phyloP scores from a whole-genome alignment of 2,888 invertebrate genomes.

The Alloscopus bannaensis region DNA sequence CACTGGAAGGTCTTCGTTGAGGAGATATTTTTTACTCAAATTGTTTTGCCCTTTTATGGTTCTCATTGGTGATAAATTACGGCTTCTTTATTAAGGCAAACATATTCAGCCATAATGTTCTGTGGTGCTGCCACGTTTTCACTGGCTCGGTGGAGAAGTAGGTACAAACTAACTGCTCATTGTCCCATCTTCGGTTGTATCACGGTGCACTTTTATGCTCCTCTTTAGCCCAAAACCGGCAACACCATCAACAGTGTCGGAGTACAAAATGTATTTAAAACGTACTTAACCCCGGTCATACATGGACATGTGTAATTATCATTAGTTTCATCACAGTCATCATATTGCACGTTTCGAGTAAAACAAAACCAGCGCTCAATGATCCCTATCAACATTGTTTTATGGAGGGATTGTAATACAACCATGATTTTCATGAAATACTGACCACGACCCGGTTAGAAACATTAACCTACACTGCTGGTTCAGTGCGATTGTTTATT shows the following conservation, averaged over 20 bases:
- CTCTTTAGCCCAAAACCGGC: conserved; percentile 39
- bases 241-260: conserved; percentile 29
- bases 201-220: neutral
- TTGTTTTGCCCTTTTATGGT: conserved; percentile 60
- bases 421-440: too few species aligned
- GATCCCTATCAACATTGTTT: conserved; percentile 27
- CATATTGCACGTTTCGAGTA: neutral
- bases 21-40: conserved; percentile 49
- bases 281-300: conserved; percentile 1
- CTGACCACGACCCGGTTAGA: too few species aligned
- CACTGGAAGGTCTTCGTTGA: conserved; percentile 33
- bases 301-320: conserved; percentile 27
- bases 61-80: conserved; percentile 57
- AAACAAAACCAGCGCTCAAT: neutral
- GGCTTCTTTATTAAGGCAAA: conserved; percentile 52
- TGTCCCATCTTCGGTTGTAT: neutral
- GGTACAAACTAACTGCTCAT: neutral
- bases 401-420: too few species aligned
- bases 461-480: too few species aligned
- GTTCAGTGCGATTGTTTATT: too few species aligned
- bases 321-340: conserved; percentile 34
- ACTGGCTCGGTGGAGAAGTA: neutral
- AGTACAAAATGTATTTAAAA: conserved; percentile 12
- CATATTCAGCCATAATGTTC: too few species aligned
- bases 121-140: too few species aligned